phyloP scores from a whole-genome alignment of 2,113 vertebrate species.

The Lampris incognitus region DNA sequence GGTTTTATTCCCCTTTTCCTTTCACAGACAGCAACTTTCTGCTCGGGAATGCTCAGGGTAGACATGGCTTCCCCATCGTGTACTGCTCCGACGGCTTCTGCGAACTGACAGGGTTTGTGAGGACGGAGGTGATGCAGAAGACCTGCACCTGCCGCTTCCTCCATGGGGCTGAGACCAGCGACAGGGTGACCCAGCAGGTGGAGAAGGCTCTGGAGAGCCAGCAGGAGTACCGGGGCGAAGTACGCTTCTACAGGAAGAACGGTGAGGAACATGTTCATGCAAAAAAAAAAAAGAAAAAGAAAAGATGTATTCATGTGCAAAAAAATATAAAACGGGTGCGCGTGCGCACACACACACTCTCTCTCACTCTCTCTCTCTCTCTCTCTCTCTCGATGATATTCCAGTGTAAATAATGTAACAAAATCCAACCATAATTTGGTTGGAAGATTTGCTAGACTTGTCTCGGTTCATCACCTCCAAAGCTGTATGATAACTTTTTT shows the following conservation, averaged over 20 bases:
- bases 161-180: conserved; percentile 89
- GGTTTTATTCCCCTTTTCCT: conserved; percentile 3
- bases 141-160: conserved; percentile 93
- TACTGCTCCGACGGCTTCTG: conserved; percentile 98
- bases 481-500: conserved; percentile 2
- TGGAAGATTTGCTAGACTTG: no score
- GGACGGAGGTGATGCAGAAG: conserved; percentile 97
- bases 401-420: no score
- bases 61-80: conserved; percentile 91
- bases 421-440: neutral
- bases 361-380: no score
- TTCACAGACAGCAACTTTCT: conserved; percentile 96
- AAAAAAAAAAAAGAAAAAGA: no score
- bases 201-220: conserved; percentile 91
- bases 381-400: no score
- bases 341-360: no score
- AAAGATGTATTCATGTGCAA: no score
- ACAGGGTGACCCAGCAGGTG: conserved; percentile 85
- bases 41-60: conserved; percentile 92
- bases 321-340: no score
- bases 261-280: conserved; percentile 78
- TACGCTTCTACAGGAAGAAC: conserved; percentile 93
- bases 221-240: conserved; percentile 90
- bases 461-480: neutral
- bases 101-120: conserved; percentile 91